Base-by-base conservation (phyloP, 2,113 vertebrate species). In the Mustela lutreola region DNA sequence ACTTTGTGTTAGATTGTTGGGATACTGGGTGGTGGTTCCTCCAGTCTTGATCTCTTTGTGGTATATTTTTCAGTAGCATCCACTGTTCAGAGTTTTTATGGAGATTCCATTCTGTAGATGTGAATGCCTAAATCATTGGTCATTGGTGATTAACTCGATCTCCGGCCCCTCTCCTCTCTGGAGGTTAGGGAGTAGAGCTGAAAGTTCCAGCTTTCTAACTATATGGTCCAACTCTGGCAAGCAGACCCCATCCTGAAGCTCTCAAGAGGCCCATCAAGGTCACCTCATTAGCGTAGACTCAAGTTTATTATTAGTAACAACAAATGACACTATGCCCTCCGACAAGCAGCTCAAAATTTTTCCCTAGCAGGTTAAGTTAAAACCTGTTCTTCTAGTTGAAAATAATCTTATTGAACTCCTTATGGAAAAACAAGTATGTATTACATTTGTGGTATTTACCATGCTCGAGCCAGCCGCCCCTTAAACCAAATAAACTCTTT, bases 301-400 rank as follows among this genome's bases (percentile, higher is more conserved):
- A 39, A 24, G 18, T 36, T 82, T 81, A 45, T 88, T 94, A 31
- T 39, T 53, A 81, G 28, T 71, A 67, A 94, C 36, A 94, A 33
- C n/a, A 88, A 71, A 73, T 78, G 21, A 5, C 11, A 80, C 6
- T 60, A 3, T 78, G 7, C 5, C 33, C 42, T 75, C 11, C 65
- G 10, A 92, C 45, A 76, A 71, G 62, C 58, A 85, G 24, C 67
- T 63, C 48, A 83, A 63, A 83, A 84, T 60, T 82, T 63, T 78
- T 31, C 60, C 56, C 75, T 28, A 56, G 36, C n/a, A 24, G n/a
- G 76, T 78, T 89, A 84, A 87, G 50, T 70, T 93, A 90, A 97
- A 97, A 89, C 78, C 22, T 91, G 67, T 90, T 94, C 12, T 91
- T 63, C 94, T n/a, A 73, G 95, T 96, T 80, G 63, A 84, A 97